Evolutionary conservation across 2,888 invertebrate species (phyloP), one percentile per base, ranked within the genome.

Genomic region (Phyllotreta striolata): DNA sequence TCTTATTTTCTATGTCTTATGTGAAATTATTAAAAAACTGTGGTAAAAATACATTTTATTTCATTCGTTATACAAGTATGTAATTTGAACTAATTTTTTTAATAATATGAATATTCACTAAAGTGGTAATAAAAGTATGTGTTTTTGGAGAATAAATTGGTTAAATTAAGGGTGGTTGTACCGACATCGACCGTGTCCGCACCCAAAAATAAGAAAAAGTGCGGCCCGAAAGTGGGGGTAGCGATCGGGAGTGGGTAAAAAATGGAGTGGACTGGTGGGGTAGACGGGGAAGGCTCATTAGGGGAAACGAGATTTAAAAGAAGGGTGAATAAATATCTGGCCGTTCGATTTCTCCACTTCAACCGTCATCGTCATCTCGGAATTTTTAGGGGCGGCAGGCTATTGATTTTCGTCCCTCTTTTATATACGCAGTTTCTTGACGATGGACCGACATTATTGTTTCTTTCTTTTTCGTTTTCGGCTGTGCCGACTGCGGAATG

Each of bases 221-320:
- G 51, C 43, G 62, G 52, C 38, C n/a, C 56, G 61, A 61, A 10
- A 24, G 44, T 54, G 13, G 56, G 62, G 58, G 44, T 56, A 46
- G 41, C 43, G 40, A 61, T 49, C 9, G 37, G 59, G 55, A 46
- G 67, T 55, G 57, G 62, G 66, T 61, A 66, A 66, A 69, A 69
- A 67, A 62, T 62, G 60, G 67, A 60, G 66, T 46, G 63, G 63
- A 61, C 63, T 51, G 66, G 63, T 44, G 63, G 58, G 66, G 62
- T 37, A 13, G 13, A 10, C 41, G 10, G 35, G 38, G 52, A 38
- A 62, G 59, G 55, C 63, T 72, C 68, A 73, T 73, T 69, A 71
- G 72, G 73, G 73, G 74, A 74, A 74, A 71, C 70, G 69, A 65
- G 72, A 69, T 71, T 72, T 69, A 74, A 74, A 74, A 74, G 71